A percentile compares a stretch with the other conserved stretches of the same genome.
phyloP scores from a whole-genome alignment of 2,888 invertebrate species.

The Rotaria sp. region DNA sequence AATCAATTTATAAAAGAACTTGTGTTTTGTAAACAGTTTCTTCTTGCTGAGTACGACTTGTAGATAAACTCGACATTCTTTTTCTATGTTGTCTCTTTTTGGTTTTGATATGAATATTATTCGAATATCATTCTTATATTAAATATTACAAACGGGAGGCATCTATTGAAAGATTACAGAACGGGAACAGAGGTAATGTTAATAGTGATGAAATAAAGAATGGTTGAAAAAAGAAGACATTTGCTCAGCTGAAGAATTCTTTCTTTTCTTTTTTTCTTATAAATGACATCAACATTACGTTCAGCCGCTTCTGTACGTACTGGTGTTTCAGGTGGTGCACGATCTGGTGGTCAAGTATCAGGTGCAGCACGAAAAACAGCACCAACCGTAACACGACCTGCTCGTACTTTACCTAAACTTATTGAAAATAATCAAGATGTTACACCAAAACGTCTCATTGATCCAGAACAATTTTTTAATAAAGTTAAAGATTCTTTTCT shows the following conservation, averaged over 20 bases:
- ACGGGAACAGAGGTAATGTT: neutral
- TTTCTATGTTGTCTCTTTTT: too few species aligned
- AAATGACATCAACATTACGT: slow-evolving; percentile 1
- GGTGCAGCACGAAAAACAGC: neutral
- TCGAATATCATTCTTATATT: neutral
- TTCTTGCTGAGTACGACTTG: neutral
- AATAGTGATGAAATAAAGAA: neutral
- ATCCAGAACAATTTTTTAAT: neutral
- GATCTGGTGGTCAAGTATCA: slow-evolving; percentile 4
- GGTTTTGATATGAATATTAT: too few species aligned
- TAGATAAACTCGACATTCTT: neutral
- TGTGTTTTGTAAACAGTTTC: neutral
- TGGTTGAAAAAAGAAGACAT: neutral
- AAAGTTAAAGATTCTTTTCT: neutral
- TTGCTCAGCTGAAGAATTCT: too few species aligned
- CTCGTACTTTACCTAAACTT: neutral
- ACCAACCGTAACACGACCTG: neutral
- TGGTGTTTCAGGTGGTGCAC: neutral
- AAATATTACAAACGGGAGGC: neutral
- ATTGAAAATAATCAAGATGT: slow-evolving; percentile 15
- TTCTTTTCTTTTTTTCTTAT: too few species aligned
- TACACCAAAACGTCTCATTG: neutral
- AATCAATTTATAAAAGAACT: too few species aligned
- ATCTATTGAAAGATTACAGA: neutral
- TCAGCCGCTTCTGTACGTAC: neutral